phyloP scores from a whole-genome alignment of 2,888 invertebrate species.

The Scaptomyza caliginosa region DNA sequence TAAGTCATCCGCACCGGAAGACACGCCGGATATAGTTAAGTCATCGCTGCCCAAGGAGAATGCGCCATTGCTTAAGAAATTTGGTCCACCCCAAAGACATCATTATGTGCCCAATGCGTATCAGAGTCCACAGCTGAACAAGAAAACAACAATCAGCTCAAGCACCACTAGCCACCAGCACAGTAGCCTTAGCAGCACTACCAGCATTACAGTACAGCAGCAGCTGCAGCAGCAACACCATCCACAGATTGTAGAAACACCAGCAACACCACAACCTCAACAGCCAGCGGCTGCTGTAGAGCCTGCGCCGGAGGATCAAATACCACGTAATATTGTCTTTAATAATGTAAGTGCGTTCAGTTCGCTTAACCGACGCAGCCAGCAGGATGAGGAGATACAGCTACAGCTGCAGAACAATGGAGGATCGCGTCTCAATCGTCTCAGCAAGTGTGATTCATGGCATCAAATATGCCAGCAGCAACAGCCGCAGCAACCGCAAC shows the following conservation, averaged over 20 bases:
- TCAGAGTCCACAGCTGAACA: conserved; percentile 74
- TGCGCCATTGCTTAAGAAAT: conserved; percentile 82
- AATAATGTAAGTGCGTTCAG: conserved; percentile 82
- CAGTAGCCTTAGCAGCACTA: conserved; percentile 34
- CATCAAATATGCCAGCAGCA: conserved; percentile 87
- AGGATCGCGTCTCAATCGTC: conserved; percentile 72
- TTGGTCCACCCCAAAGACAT: conserved; percentile 83
- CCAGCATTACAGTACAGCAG: conserved; percentile 29
- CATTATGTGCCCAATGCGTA: conserved; percentile 83
- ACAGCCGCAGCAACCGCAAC: conserved; percentile 20
- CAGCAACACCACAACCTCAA: conserved; percentile 77
- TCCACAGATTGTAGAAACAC: conserved; percentile 81
- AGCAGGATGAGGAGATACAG: conserved; percentile 40
- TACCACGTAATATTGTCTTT: conserved; percentile 82
- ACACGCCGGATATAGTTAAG: conserved; percentile 83
- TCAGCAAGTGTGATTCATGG: conserved; percentile 92
- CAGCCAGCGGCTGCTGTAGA: conserved; percentile 13
- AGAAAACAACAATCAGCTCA: conserved; percentile 31
- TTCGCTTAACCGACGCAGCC: conserved; percentile 76
- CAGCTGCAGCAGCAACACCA: conserved; percentile 42
- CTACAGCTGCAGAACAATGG: conserved; percentile 36
- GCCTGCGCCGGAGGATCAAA: conserved; percentile 74
- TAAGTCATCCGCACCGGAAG: conserved; percentile 82
- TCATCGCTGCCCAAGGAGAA: conserved; percentile 82
- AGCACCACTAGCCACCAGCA: conserved; percentile 8